Conservation (phyloP, 2,888 invertebrate genomes). For the Penaeus monodon region DNA sequence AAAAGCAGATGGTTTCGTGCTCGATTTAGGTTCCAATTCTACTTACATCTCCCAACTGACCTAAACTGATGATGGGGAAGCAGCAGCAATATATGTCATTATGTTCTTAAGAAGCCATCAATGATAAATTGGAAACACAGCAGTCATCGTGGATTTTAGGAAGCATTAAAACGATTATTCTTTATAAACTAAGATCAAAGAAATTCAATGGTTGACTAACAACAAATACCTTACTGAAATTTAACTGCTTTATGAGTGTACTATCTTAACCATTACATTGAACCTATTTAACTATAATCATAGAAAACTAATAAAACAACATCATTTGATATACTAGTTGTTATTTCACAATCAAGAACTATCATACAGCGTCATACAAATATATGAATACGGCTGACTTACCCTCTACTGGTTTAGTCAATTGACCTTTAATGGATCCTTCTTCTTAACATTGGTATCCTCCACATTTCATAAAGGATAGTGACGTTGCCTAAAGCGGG, state of each 20-base stretch:
- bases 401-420: slow-evolving; percentile 55
- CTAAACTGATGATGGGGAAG: slow-evolving; percentile 74
- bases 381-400: background rate
- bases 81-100: background rate
- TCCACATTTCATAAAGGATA: slow-evolving; percentile 52
- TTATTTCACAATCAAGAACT: background rate
- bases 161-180: background rate
- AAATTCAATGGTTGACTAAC: background rate
- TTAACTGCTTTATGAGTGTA: too few relatives aligned
- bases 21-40: slow-evolving; percentile 74
- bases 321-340: background rate
- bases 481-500: slow-evolving; percentile 38
- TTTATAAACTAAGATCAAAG: background rate
- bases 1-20: slow-evolving; percentile 82
- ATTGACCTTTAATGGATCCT: slow-evolving; percentile 48
- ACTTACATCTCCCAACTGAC: slow-evolving; percentile 83
- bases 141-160: background rate
- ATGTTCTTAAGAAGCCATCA: background rate
- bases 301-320: too few relatives aligned
- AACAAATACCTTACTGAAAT: background rate
- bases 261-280: too few relatives aligned
- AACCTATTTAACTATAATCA: too few relatives aligned
- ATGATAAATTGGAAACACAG: background rate
- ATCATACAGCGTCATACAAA: background rate
- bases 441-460: slow-evolving; percentile 24